A percentile compares a stretch with the other conserved stretches of the same genome.
Evolutionary conservation across 1,140 invertebrate species (phyloP).

Genomic region (Dysdera silvatica): DNA sequence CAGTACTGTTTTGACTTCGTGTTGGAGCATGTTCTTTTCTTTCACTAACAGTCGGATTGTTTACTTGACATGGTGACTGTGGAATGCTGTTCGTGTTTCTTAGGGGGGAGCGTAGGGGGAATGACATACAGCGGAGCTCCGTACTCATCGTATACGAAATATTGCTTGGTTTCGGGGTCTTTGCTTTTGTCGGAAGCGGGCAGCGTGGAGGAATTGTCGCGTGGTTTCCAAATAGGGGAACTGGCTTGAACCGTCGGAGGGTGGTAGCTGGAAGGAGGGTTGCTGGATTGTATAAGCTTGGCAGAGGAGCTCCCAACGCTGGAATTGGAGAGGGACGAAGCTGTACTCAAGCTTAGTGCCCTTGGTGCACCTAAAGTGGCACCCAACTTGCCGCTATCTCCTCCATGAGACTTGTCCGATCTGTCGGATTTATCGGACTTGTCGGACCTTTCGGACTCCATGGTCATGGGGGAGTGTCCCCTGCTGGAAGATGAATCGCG

Average conservation of each 20-base stretch:
- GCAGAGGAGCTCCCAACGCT: slow-evolving; percentile 82
- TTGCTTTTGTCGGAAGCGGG: slow-evolving; percentile 24
- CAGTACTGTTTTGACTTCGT: no score
- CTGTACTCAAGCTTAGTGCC: slow-evolving; percentile 74
- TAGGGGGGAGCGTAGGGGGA: slow-evolving; percentile 17
- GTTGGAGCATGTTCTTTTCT: no score
- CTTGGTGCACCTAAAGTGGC: slow-evolving; percentile 39
- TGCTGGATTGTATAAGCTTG: slow-evolving; percentile 82
- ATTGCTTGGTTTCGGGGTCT: slow-evolving; percentile 31
- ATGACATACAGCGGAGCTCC: slow-evolving; percentile 30
- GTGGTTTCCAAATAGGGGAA: slow-evolving; percentile 84
- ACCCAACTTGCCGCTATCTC: slow-evolving; percentile 34
- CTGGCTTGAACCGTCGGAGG: slow-evolving; percentile 68
- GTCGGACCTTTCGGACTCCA: slow-evolving; percentile 4
- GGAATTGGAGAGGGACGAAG: slow-evolving; percentile 84
- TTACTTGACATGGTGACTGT: slow-evolving; percentile 21
- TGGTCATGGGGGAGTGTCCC: slow-evolving; percentile 12
- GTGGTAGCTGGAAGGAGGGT: slow-evolving; percentile 80
- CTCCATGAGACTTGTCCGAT: slow-evolving; percentile 30
- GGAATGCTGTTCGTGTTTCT: slow-evolving; percentile 8
- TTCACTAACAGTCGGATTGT: slow-evolving; percentile 29
- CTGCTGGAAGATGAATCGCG: neutral
- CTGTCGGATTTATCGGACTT: slow-evolving; percentile 19
- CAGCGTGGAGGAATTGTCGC: slow-evolving; percentile 41
- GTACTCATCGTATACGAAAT: slow-evolving; percentile 38